Evolutionary conservation across 2,113 vertebrate genomes (phyloP).

Genomic region (Stegastes partitus): DNA sequence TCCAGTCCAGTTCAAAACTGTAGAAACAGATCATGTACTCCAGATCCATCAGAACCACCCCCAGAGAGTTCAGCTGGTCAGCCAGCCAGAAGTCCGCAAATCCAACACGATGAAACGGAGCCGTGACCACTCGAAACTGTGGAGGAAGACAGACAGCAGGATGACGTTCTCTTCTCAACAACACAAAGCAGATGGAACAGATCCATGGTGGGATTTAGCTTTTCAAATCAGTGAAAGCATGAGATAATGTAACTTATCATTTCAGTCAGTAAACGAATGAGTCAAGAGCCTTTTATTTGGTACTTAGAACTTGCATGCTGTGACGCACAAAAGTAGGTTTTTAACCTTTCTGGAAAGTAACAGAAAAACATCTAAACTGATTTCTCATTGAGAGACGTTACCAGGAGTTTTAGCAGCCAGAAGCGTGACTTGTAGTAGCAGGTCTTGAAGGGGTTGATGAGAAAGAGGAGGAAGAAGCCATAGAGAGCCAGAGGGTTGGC

Average conservation of each 20-base stretch:
- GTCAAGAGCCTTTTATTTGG: no score
- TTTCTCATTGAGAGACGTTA: conserved; percentile 71
- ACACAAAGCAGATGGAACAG: background rate
- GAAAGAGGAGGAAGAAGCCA: conserved; percentile 96
- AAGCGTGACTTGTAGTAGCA: conserved; percentile 99
- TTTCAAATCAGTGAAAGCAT: no score
- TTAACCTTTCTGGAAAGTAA: no score
- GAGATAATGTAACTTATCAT: no score
- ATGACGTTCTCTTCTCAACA: background rate
- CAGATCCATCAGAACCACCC: conserved; percentile 94
- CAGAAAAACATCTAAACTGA: no score
- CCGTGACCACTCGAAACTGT: conserved; percentile 97
- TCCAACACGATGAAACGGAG: conserved; percentile 97
- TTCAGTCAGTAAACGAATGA: no score
- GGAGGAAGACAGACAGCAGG: background rate
- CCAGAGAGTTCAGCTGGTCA: conserved; percentile 97
- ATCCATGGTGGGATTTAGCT: background rate
- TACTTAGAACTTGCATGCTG: no score
- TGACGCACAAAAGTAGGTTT: no score
- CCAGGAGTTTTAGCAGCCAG: conserved; percentile 98
- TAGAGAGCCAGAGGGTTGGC: conserved; percentile 96
- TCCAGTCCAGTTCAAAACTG: conserved; percentile 95
- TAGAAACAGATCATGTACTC: conserved; percentile 99
- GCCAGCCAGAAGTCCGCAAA: conserved; percentile 99
- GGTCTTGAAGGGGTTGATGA: conserved; percentile 98